These are phyloP conservation scores for Sarcophaga caerulescens DNA, from an alignment of 2,888 invertebrate genomes.

Conservation along the genomic window DNA sequence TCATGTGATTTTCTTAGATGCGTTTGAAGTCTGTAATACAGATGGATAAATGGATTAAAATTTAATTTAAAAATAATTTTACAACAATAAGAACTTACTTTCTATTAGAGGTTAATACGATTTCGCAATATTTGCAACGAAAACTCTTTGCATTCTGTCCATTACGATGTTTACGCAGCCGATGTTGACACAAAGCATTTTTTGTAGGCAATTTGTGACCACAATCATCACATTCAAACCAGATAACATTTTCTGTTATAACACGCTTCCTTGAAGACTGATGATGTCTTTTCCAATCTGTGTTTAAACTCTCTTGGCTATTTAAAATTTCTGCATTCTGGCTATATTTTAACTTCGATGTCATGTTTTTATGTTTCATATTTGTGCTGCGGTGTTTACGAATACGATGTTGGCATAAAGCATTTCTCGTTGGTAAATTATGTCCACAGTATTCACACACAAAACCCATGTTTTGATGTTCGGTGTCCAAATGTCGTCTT, in stretches of 20 bases:
- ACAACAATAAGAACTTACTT: slow-evolving; percentile 49
- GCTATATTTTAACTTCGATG: neutral
- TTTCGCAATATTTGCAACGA: slow-evolving; percentile 61
- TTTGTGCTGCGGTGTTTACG: slow-evolving; percentile 66
- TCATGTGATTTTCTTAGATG: neutral
- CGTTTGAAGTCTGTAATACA: slow-evolving; percentile 29
- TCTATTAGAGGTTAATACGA: slow-evolving; percentile 53
- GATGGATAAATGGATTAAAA: neutral
- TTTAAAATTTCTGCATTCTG: neutral
- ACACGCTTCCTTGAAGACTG: neutral
- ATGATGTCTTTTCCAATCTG: neutral
- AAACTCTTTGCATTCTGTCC: neutral
- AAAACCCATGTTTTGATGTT: slow-evolving; percentile 12
- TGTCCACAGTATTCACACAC: slow-evolving; percentile 44
- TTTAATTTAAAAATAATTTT: neutral
- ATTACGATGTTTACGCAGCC: slow-evolving; percentile 46
- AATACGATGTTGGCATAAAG: slow-evolving; percentile 44
- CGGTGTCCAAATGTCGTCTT: slow-evolving; percentile 6
- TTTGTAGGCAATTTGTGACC: slow-evolving; percentile 39
- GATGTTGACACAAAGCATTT: slow-evolving; percentile 47
- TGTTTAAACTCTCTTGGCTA: neutral
- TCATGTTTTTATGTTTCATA: neutral
- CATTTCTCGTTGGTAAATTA: slow-evolving; percentile 39
- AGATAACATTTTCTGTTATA: neutral
- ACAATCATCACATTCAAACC: slow-evolving; percentile 34